phyloP scores from a whole-genome alignment of 2,797 vertebrate species.

The Eupleurogrammus muticus region DNA sequence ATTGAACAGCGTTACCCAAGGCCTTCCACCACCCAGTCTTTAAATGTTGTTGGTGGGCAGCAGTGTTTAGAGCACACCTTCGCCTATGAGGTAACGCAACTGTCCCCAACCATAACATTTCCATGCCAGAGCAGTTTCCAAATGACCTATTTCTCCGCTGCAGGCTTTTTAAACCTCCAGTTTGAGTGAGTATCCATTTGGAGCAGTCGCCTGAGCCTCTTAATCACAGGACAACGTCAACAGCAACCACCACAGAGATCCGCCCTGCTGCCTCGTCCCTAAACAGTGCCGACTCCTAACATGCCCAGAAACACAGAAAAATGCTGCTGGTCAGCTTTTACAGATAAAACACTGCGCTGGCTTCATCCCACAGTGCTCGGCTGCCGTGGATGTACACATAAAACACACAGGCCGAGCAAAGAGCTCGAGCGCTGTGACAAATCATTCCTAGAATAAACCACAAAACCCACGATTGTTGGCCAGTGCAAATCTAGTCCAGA shows the following conservation, averaged over 20 bases:
- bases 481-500: slow-evolving; percentile 77
- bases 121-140: slow-evolving; percentile 77
- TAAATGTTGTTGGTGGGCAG: slow-evolving; percentile 50
- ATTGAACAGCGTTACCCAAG: slow-evolving; percentile 23
- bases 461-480: slow-evolving; percentile 63
- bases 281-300: slow-evolving; percentile 44
- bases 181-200: slow-evolving; percentile 68
- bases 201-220: slow-evolving; percentile 65
- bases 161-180: slow-evolving; percentile 67
- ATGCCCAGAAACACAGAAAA: slow-evolving; percentile 38
- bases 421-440: slow-evolving; percentile 69
- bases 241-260: slow-evolving; percentile 56
- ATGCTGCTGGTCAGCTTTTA: slow-evolving; percentile 24
- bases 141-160: slow-evolving; percentile 81
- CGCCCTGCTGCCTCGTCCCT: slow-evolving; percentile 63
- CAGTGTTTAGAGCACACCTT: slow-evolving; percentile 71
- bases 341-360: slow-evolving; percentile 42
- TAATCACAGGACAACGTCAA: slow-evolving; percentile 76
- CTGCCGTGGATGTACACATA: slow-evolving; percentile 53
- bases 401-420: slow-evolving; percentile 65
- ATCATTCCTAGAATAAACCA: slow-evolving; percentile 73
- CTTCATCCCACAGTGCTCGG: slow-evolving; percentile 33
- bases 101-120: slow-evolving; percentile 75
- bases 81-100: slow-evolving; percentile 67
- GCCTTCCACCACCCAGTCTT: slow-evolving; percentile 42